These are phyloP conservation scores for Catajapyx aquilonaris DNA, from an alignment of 1,140 invertebrate genomes.

Conservation along the genomic window DNA sequence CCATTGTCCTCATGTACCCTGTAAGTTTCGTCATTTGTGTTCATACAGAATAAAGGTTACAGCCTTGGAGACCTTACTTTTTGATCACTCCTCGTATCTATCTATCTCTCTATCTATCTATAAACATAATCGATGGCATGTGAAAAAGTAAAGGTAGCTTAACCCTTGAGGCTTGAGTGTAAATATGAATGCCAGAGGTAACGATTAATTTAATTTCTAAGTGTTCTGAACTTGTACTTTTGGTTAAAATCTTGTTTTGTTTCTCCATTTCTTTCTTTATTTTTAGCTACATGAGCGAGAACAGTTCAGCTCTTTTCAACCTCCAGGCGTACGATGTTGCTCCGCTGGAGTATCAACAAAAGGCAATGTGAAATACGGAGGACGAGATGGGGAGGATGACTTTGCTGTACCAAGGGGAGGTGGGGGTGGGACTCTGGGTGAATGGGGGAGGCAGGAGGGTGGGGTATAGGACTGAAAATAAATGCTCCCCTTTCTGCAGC, in stretches of 20 bases:
- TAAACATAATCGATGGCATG: constrained; percentile 2
- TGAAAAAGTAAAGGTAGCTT: background rate
- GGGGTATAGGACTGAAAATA: no score
- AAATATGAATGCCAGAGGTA: background rate
- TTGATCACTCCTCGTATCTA: no score
- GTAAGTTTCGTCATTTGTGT: no score
- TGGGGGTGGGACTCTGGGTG: no score
- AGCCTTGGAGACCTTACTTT: no score
- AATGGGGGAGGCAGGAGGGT: no score
- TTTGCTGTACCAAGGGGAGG: no score
- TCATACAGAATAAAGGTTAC: no score
- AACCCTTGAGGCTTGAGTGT: background rate
- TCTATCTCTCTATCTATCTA: no score
- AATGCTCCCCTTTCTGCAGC: no score
- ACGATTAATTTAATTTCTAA: background rate
- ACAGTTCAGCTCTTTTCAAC: constrained; percentile 52
- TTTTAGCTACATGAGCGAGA: constrained; percentile 43
- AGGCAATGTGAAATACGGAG: constrained; percentile 25
- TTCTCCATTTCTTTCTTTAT: constrained; percentile 4
- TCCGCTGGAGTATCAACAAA: constrained; percentile 71
- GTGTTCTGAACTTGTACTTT: background rate
- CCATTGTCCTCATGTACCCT: no score
- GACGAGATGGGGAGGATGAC: background rate
- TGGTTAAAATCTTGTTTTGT: background rate
- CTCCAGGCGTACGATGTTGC: constrained; percentile 70